Evolutionary conservation across 23 tunicate genomes (phyloP), one percentile per base, ranked within the genome.

Genomic region (Trididemnum miniatum): DNA sequence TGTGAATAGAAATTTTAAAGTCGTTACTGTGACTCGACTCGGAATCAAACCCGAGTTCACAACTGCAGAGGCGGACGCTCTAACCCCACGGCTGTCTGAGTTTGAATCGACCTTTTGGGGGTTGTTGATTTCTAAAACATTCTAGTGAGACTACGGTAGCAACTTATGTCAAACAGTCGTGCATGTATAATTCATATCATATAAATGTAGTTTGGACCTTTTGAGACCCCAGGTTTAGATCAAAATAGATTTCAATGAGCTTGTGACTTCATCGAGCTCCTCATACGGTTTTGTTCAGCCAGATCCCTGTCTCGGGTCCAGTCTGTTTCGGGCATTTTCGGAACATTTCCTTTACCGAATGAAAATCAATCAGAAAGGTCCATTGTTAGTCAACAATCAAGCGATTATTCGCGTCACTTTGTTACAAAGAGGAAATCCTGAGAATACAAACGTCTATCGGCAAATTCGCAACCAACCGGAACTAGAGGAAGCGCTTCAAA

Each of bases 321-420:
- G 82, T 51, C 35, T 93, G 67, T 93, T 93, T 75, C 89, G 89
- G 3, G 92, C 98, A 26, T 93, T 93, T 79, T 88, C 93, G 0
- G 82, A 88, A 84, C 92, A 87, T 57, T 84, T 93, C 69, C 83
- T 93, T 0, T 83, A 93, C 71, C 80, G 93, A 63, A 84, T 93
- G 93, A 37, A 74, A 29, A 73, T 93, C 51, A 29, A 9, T 18
- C 98, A 77, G 29, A 1, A 65, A n/a, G 82, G 83, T 4, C 84
- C 89, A 24, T 3, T 67, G 24, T 18, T 63, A 28, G 36, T 31
- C 20, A 77, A 65, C 65, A 33, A 20, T 23, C 32, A 71, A 33
- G 76, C 89, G 65, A 84, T 71, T 64, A 40, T 93, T 18, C 72
- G 87, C 34, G 81, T 93, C 20, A 93, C 98, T 27, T 76, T 93